Evolutionary conservation across 1,140 invertebrate species (phyloP).

Genomic region (Neodiprion fabricii): DNA sequence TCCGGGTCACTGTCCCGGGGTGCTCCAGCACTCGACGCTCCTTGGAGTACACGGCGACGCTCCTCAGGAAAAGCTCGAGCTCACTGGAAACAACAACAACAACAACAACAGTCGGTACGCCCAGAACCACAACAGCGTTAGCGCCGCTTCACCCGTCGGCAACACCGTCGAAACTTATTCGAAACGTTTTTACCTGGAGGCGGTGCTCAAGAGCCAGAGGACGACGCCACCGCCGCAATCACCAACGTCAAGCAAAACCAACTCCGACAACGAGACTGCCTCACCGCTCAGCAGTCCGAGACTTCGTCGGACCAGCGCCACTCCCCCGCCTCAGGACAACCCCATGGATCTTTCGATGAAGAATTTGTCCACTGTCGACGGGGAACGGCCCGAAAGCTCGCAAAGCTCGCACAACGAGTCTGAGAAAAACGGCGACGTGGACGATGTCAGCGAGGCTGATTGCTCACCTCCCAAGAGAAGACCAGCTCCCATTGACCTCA

Average conservation of each 20-base stretch:
- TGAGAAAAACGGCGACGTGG: slow-evolving; percentile 57
- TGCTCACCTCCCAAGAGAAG: slow-evolving; percentile 59
- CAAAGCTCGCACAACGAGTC: slow-evolving; percentile 53
- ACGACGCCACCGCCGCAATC: slow-evolving; percentile 45
- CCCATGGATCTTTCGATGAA: slow-evolving; percentile 68
- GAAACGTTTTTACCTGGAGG: slow-evolving; percentile 76
- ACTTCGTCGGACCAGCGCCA: slow-evolving; percentile 20
- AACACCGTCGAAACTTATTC: slow-evolving; percentile 58
- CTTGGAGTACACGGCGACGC: slow-evolving; percentile 15
- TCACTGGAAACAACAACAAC: slow-evolving; percentile 52
- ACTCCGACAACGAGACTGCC: slow-evolving; percentile 38
- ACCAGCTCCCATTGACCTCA: slow-evolving; percentile 71
- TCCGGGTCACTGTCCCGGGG: slow-evolving; percentile 61
- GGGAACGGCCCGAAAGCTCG: slow-evolving; percentile 60
- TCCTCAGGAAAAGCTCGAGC: background rate
- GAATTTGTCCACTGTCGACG: slow-evolving; percentile 64
- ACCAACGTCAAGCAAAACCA: slow-evolving; percentile 31
- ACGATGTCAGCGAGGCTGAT: slow-evolving; percentile 65
- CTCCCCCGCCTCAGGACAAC: slow-evolving; percentile 43
- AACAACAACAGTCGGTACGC: slow-evolving; percentile 56
- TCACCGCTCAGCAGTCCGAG: slow-evolving; percentile 25
- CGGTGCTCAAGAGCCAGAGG: slow-evolving; percentile 73
- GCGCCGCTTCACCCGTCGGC: background rate
- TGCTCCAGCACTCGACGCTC: slow-evolving; percentile 26
- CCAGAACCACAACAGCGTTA: slow-evolving; percentile 45